Percentiles rank a stretch among this genome's conserved stretches.
Conservation (phyloP, 2,113 vertebrate species). For the Boleophthalmus pectinirostris region DNA sequence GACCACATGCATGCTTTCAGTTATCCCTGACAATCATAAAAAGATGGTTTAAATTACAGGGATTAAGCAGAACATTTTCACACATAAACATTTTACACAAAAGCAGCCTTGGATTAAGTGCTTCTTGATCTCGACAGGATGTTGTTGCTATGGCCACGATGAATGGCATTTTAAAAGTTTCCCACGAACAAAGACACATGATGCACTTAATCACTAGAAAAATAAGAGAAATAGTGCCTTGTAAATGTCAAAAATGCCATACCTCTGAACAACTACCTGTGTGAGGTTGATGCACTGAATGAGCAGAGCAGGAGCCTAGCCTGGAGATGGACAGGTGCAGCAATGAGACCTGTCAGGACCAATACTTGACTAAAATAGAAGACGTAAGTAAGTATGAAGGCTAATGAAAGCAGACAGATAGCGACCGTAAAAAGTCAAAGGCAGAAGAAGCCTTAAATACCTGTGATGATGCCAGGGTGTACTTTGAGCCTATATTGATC, state of each 20-base stretch:
- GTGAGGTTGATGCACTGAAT: neutral
- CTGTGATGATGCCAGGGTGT: neutral
- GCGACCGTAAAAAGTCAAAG: neutral
- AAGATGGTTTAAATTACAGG: neutral
- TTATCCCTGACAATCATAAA: neutral
- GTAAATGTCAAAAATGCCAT: neutral
- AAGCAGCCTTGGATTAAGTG: neutral
- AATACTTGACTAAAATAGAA: neutral
- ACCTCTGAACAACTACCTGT: no score
- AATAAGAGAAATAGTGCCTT: neutral
- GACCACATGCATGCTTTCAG: neutral
- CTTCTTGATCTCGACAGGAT: neutral
- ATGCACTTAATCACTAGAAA: neutral
- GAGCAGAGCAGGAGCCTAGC: neutral
- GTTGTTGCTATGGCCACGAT: neutral
- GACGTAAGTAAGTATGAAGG: neutral
- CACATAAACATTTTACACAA: neutral
- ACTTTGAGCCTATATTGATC: neutral
- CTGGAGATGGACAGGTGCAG: slow-evolving; percentile 1
- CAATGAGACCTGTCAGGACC: neutral
- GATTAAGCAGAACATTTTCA: neutral
- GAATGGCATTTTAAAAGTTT: neutral
- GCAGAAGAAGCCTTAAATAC: neutral
- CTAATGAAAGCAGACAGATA: neutral
- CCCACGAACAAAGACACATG: neutral